These are phyloP conservation scores for Melanocharis versteri DNA, from an alignment of 2,113 vertebrate genomes.

Conservation along the genomic window DNA sequence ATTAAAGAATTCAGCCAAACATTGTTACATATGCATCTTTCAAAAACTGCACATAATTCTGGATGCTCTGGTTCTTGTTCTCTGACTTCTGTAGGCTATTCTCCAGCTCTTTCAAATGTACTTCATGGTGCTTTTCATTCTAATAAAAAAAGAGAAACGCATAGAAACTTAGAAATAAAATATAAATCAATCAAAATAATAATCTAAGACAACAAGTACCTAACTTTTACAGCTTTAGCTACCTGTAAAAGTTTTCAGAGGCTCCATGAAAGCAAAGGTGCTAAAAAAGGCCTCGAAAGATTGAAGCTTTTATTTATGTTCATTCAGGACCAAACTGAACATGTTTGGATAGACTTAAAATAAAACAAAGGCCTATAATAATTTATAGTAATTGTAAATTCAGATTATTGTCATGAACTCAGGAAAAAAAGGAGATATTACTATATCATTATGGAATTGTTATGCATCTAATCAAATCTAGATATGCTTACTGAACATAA, in stretches of 20 bases:
- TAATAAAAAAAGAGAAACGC: slow-evolving; percentile 51
- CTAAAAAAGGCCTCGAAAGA: background rate
- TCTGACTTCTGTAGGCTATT: slow-evolving; percentile 84
- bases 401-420: background rate
- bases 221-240: background rate
- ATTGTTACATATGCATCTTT: slow-evolving; percentile 82
- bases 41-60: slow-evolving; percentile 86
- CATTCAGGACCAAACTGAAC: background rate
- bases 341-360: background rate
- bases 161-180: background rate
- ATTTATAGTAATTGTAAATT: background rate
- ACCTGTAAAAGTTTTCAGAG: background rate
- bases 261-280: background rate
- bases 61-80: slow-evolving; percentile 83
- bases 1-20: slow-evolving; percentile 74
- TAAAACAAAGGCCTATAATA: background rate
- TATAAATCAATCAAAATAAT: background rate
- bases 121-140: slow-evolving; percentile 78
- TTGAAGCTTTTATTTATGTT: background rate
- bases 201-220: background rate
- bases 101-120: slow-evolving; percentile 83
- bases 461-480: background rate
- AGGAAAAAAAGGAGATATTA: background rate
- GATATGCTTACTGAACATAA: background rate
- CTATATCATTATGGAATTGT: background rate